Base-by-base conservation (phyloP, 2,113 vertebrate species). In the Bombycilla garrulus region DNA sequence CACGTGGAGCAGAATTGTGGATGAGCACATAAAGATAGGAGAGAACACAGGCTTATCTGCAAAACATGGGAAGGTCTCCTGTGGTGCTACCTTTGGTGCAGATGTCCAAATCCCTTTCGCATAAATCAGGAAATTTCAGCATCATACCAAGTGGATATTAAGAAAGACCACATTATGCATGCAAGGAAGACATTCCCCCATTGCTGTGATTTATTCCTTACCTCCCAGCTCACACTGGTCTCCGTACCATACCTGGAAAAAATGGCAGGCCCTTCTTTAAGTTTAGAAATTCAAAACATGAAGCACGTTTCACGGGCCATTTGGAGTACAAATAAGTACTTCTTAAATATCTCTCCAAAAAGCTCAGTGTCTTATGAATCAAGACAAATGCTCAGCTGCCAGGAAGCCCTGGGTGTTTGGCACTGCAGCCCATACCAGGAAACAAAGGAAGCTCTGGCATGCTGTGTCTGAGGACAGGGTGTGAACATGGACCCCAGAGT, bases 1-100 rank as follows among this genome's bases (percentile, higher is more conserved):
- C 4, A 1, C 0, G 3, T 5, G 26, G 33, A 94, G 19, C 28
- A 36, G n/a, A 31, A 3, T 3, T 5, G 5, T 11, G 35, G 21
- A 19, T 21, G 38, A 69, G 10, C 10, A 18, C 15, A 9, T 35
- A 29, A 28, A 81, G 23, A 24, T 0, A 28, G 35, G 35, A 40
- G 14, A 53, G 48, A 40, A 18, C 29, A 50, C 26, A 12, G 31
- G 15, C 8, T 56, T 33, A 15, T 47, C 18, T 66, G 26, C 14
- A 57, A 35, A 51, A 19, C 23, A 5, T 1, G 11, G 26, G 24
- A 47, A 61, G 18, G 22, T 48, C 35, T 62, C 12, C 42, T 19
- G 5, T 17, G 22, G 35, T 44, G 16, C 5, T 51, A 13, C 22
- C 18, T 6, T 42, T 31, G 24, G 26, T 51, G 14, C 22, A 64